Evolutionary conservation across 2,888 invertebrate species (phyloP).

Genomic region (Polia nebulosa): DNA sequence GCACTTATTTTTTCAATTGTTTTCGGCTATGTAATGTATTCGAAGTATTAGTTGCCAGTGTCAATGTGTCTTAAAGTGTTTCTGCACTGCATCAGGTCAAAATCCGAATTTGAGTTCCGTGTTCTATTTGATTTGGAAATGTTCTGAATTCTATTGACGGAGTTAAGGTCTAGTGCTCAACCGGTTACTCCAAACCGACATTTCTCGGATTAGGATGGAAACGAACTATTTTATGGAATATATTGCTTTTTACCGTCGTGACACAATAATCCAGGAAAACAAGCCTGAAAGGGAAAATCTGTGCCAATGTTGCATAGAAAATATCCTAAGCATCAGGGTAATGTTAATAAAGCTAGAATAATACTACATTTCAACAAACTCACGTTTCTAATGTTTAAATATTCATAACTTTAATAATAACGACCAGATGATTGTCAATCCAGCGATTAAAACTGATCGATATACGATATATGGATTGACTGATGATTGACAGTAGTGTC

Average conservation of each 20-base stretch:
- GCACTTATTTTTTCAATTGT: neutral
- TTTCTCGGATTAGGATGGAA: too few species aligned
- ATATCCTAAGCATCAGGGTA: constrained; percentile 85
- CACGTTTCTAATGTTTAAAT: constrained; percentile 63
- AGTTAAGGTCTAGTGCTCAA: too few species aligned
- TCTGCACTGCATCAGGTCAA: too few species aligned
- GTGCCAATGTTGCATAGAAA: constrained; percentile 78
- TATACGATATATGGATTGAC: constrained; percentile 33
- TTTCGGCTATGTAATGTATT: too few species aligned
- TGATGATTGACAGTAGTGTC: constrained; percentile 29
- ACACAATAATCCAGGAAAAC: constrained; percentile 25
- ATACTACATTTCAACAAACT: constrained; percentile 60
- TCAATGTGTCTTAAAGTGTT: neutral
- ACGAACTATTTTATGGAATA: too few species aligned
- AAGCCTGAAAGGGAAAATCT: constrained; percentile 63
- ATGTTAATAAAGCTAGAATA: constrained; percentile 64
- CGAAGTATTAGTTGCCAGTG: neutral
- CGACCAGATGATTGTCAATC: constrained; percentile 42
- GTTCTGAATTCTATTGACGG: too few species aligned
- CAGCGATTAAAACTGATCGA: constrained; percentile 29
- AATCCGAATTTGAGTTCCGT: too few species aligned
- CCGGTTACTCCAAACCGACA: too few species aligned
- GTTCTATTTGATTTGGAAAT: too few species aligned
- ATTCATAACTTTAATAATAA: constrained; percentile 55
- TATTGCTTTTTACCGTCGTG: too few species aligned